A percentile compares a stretch with the other conserved stretches of the same genome.
These are phyloP conservation scores for Bombus pyrosoma DNA, from an alignment of 1,140 invertebrate species.

Conservation along the genomic window DNA sequence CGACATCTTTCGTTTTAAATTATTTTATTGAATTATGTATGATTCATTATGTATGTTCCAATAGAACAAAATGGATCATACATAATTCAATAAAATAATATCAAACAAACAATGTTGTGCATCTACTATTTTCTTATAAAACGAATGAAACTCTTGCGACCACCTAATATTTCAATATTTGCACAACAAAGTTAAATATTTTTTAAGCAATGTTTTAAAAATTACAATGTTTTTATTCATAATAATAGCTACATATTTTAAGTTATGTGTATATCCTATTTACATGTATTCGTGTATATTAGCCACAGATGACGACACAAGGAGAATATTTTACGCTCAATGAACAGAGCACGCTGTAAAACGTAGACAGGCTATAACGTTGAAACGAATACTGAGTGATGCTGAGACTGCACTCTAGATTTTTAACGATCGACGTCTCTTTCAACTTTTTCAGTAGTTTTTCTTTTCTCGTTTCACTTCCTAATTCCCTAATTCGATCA, in stretches of 20 bases:
- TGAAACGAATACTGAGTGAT: slow-evolving; percentile 50
- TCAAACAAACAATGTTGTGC: too few relatives aligned
- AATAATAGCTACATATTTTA: background rate
- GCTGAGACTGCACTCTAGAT: slow-evolving; percentile 63
- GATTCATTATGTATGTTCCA: too few relatives aligned
- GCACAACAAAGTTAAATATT: too few relatives aligned
- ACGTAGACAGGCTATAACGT: slow-evolving; percentile 56
- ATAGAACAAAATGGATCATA: too few relatives aligned
- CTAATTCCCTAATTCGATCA: slow-evolving; percentile 30
- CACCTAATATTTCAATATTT: too few relatives aligned
- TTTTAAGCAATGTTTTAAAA: too few relatives aligned
- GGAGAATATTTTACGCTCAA: background rate
- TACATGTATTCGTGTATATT: background rate
- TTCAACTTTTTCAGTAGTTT: background rate
- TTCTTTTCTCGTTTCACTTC: background rate
- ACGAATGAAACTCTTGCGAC: too few relatives aligned
- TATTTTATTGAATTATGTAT: too few relatives aligned
- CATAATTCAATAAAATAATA: too few relatives aligned
- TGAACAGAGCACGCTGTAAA: slow-evolving; percentile 6
- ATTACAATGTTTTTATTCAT: too few relatives aligned
- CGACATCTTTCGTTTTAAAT: too few relatives aligned
- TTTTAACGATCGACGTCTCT: slow-evolving; percentile 31
- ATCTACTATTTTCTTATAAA: too few relatives aligned
- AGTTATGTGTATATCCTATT: background rate
- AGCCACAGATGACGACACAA: background rate